Evolutionary conservation across 2,888 invertebrate genomes (phyloP), one percentile per base, ranked within the genome.

Genomic region (Watsonalla cultraria): DNA sequence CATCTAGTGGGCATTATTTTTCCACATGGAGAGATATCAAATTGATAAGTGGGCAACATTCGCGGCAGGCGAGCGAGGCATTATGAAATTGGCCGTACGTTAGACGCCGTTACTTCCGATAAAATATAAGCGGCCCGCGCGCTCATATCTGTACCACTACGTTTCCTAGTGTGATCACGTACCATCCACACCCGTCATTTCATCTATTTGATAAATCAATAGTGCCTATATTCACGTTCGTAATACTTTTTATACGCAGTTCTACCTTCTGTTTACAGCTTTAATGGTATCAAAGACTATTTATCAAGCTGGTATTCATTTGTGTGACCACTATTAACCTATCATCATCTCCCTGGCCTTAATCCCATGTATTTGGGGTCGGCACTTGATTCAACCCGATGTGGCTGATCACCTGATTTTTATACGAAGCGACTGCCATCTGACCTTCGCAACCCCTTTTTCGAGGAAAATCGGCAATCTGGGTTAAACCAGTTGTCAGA

Each of bases 81-180:
- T 90, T 90, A 90, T 90, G 90, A 90, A 89, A 90, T 90, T 90
- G 90, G 90, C 90, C 80, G 87, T 90, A 90, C 82, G 88, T 90
- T 90, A 90, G 87, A 76, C 72, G 85, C 90, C 90, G 84, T 90
- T 86, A 88, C 90, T 86, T 84, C 77, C 78, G 86, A 88, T 90
- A 90, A 90, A 90, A 90, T 90, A 90, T 90, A 82, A 88, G 87
- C 89, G 76, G 73, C 83, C 75, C 73, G 74, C 75, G 74, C 69
- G 85, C 86, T 90, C 90, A 90, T 90, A 90, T 89, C 89, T 88
- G 88, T 86, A 77, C 71, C 59, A 54, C 57, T 59, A 69, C 66
- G 68, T 76, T 80, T 76, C 70, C 74, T 62, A 75, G 78, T 77
- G 73, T 71, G 66, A 78, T 84, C 83, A 86, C 84, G 84, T 82